Conservation (phyloP, 2,113 vertebrate genomes). For the Mustela nigripes region DNA sequence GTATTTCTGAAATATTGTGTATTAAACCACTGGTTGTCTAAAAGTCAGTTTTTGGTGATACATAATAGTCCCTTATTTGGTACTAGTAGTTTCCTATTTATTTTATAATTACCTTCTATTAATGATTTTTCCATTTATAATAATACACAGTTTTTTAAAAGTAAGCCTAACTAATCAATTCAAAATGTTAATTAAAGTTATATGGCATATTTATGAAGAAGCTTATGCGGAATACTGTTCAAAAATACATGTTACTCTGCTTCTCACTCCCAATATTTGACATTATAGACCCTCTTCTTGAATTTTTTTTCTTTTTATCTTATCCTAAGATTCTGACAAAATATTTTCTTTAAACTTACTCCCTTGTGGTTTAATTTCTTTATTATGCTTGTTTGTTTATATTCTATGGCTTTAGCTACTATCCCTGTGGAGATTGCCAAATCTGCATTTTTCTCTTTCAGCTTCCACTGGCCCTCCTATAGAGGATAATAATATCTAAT, state of each 20-base stretch:
- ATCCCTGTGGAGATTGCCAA: background rate
- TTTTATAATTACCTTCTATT: background rate
- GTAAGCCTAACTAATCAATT: background rate
- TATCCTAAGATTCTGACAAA: background rate
- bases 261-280: background rate
- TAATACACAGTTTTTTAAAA: background rate
- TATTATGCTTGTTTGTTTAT: background rate
- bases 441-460: background rate
- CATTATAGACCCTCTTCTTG: background rate
- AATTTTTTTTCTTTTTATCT: background rate
- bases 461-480: background rate
- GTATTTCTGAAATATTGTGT: background rate
- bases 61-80: background rate
- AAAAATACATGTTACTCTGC: background rate
- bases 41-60: background rate
- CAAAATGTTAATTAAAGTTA: background rate
- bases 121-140: background rate
- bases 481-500: background rate
- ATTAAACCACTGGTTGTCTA: background rate
- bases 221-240: background rate
- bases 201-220: background rate
- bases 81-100: slow-evolving; percentile 5
- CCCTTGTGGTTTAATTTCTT: background rate
- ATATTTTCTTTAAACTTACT: background rate
- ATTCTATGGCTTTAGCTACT: background rate